phyloP scores from a whole-genome alignment of 2,113 vertebrate genomes.

The Peromyscus polionotus region DNA sequence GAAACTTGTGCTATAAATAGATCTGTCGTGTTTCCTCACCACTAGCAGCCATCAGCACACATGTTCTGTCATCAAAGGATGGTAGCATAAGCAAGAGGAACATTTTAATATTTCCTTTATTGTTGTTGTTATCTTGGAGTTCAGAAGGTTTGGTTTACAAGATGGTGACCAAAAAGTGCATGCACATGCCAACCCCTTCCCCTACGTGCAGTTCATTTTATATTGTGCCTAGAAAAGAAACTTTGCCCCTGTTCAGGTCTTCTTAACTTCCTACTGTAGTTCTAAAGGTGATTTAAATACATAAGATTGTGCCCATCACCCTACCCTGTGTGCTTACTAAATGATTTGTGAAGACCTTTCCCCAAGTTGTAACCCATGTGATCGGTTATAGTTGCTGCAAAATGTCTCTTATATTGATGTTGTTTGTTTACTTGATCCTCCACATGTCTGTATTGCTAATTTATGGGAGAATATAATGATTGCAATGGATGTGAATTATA shows the following conservation, averaged over 20 bases:
- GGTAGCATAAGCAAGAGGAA: constrained; percentile 38
- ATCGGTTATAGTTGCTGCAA: constrained; percentile 83
- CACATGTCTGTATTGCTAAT: constrained; percentile 81
- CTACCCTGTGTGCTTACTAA: constrained; percentile 56
- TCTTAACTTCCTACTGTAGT: constrained; percentile 46
- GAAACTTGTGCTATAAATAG: constrained; percentile 64
- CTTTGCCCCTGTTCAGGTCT: constrained; percentile 20
- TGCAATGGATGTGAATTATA: constrained; percentile 81
- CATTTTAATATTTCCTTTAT: constrained; percentile 10
- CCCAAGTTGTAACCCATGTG: constrained; percentile 81
- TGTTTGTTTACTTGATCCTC: constrained; percentile 79
- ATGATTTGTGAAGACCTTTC: constrained; percentile 78
- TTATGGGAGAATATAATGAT: constrained; percentile 84
- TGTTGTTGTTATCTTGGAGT: constrained; percentile 16
- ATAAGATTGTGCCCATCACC: background rate
- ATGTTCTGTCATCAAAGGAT: constrained; percentile 49
- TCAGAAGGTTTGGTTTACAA: constrained; percentile 40
- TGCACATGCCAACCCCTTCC: background rate
- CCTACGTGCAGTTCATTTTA: constrained; percentile 24
- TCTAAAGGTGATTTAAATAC: constrained; percentile 75
- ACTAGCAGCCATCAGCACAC: constrained; percentile 26
- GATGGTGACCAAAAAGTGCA: constrained; percentile 61
- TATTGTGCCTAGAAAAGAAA: constrained; percentile 60
- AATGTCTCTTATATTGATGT: constrained; percentile 80
- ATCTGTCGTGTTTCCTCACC: constrained; percentile 53